Evolutionary conservation across 2,888 invertebrate species (phyloP), one percentile per base, ranked within the genome.

Genomic region (Troides helena): DNA sequence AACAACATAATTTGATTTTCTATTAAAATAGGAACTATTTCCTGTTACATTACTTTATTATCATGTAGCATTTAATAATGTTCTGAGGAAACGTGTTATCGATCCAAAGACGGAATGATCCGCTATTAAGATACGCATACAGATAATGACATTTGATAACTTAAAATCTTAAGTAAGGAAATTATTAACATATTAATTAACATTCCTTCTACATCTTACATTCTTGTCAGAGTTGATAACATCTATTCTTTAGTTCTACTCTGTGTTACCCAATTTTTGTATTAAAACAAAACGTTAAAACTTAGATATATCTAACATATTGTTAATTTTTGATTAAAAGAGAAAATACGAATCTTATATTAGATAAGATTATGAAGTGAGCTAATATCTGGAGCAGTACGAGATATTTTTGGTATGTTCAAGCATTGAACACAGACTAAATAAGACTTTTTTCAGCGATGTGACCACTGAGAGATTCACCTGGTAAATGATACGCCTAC

Each of bases 141-240:
- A 50, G 65, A 65, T 46, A 58, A 65, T 5, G 39, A 58, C 57
- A 46, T 65, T 59, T 46, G 39, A 57, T 65, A 65, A 57, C 39
- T 65, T 12, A 59, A 46, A 25, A 59, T 58, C 23, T 59, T n/a
- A 36, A 60, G 7, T 60, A 66, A n/a, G 21, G 56, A 39, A 66
- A 50, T 66, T 46, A 60, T 60, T 66, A 66, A 50, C 46, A 60
- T 60, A 30, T 64, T 63, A 68, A 64, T 64, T 63, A 64, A 68
- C 50, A 63, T 63, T 62, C 59, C 21, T 50, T 23, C 12, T 50
- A 46, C 21, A 59, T 46, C 58, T 39, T 23, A 39, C 63, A n/a
- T 36, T 10, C 61, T n/a, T 25, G 17, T 30, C 21, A 2, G 58
- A 23, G 43, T 43, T n/a, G 65, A 65, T 65, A 58, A 58, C 58